Conservation (phyloP, 2,113 vertebrate species). For the Suricata suricatta region DNA sequence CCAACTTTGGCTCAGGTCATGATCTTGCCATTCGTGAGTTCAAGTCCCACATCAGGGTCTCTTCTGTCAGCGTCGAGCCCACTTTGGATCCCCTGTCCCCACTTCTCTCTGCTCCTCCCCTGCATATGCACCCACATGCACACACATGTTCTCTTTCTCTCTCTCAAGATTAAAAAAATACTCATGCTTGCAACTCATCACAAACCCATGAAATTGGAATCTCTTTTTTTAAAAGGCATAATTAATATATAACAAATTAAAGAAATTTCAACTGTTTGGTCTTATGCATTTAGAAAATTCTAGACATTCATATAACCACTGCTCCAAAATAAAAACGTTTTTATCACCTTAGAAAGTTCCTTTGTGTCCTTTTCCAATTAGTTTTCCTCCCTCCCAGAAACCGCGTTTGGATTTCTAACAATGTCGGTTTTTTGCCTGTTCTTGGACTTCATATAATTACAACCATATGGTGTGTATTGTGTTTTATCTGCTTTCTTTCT, state of each 20-base stretch:
- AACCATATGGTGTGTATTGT: neutral
- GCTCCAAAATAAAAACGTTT: neutral
- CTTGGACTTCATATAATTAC: neutral
- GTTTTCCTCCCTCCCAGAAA: neutral
- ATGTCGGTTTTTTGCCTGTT: neutral
- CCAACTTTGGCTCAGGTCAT: no score
- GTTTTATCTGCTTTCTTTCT: neutral
- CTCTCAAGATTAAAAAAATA: neutral
- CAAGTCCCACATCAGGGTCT: no score
- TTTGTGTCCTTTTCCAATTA: neutral
- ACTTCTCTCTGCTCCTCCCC: no score
- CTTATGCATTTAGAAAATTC: slow-evolving; percentile 53
- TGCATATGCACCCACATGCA: no score
- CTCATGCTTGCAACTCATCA: neutral
- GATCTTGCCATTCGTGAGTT: no score
- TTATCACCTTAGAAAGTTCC: neutral
- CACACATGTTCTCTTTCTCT: no score
- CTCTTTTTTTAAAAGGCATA: neutral
- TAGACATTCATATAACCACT: neutral
- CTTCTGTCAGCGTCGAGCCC: no score
- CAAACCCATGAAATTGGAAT: neutral
- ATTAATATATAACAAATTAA: neutral
- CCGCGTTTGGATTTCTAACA: neutral
- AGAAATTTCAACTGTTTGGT: neutral
- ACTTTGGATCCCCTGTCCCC: no score